These are phyloP conservation scores for Trichomycterus rosablanca DNA, from an alignment of 2,113 vertebrate genomes.

Conservation along the genomic window DNA sequence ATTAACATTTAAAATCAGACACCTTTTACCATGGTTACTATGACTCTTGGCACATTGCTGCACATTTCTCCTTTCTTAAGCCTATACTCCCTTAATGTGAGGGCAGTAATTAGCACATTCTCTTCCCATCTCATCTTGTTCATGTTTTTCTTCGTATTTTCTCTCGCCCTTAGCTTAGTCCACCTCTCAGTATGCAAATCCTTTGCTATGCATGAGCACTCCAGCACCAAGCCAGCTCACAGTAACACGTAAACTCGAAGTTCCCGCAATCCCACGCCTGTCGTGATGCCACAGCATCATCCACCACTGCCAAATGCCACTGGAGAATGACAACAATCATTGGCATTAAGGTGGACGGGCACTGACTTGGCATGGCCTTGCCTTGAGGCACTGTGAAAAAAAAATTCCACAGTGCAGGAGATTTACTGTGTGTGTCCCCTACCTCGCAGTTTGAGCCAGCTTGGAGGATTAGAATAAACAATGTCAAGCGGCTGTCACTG, in stretches of 20 bases:
- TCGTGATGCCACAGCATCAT: not conserved
- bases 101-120: not conserved
- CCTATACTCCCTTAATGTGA: not conserved
- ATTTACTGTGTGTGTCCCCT: not conserved
- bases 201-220: slow-evolving; percentile 17
- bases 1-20: no score
- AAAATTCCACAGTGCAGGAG: not conserved
- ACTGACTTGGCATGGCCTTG: not conserved
- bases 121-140: not conserved
- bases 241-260: slow-evolving; percentile 3
- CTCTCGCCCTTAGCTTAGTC: slow-evolving; percentile 21
- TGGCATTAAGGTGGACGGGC: not conserved
- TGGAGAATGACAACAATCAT: slow-evolving; percentile 11
- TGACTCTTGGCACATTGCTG: not conserved
- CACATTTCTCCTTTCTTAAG: slow-evolving; percentile 4
- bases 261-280: slow-evolving; percentile 12
- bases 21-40: no score
- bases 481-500: slow-evolving; percentile 31
- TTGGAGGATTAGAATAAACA: not conserved
- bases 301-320: not conserved
- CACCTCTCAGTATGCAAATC: slow-evolving; percentile 46
- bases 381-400: not conserved
- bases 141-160: not conserved
- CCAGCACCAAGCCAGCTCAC: slow-evolving; percentile 20
- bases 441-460: not conserved